Percentiles rank a stretch among this genome's conserved stretches.
phyloP scores from a whole-genome alignment of 2,888 invertebrate genomes.

The Hermaeophaga mercurialis region DNA sequence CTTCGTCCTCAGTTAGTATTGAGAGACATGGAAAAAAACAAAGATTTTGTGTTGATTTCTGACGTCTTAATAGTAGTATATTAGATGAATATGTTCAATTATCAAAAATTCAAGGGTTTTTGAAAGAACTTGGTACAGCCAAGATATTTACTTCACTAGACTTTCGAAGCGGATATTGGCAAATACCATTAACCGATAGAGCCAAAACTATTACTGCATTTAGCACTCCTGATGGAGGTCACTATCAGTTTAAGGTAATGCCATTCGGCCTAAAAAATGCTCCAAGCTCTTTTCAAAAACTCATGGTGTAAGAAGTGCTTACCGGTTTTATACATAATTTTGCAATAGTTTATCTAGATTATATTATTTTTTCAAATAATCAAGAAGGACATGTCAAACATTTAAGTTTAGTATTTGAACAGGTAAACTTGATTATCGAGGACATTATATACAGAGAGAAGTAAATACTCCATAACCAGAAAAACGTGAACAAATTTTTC shows the following conservation, averaged over 20 bases:
- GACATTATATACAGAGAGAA: background rate
- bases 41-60: conserved; percentile 13
- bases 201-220: conserved; percentile 24
- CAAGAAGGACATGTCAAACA: background rate
- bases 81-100: background rate
- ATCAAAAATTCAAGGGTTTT: conserved; percentile 7
- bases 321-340: conserved; percentile 2
- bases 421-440: conserved; percentile 7
- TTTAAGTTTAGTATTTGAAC: conserved; percentile 8
- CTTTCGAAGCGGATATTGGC: background rate
- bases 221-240: conserved; percentile 10
- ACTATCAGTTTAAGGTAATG: conserved; percentile 27
- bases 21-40: conserved; percentile 2
- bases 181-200: conserved; percentile 3
- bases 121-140: conserved; percentile 2
- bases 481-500: conserved; percentile 2
- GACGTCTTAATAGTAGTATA: conserved; percentile 3
- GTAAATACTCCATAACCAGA: conserved; percentile 5
- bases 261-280: conserved; percentile 25
- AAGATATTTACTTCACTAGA: conserved; percentile 18
- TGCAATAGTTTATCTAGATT: conserved; percentile 16
- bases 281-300: conserved; percentile 16
- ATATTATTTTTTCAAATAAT: conserved; percentile 15
- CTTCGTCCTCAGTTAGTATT: conserved; percentile 10
- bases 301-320: conserved; percentile 11